Evolutionary conservation across 2,113 vertebrate species (phyloP).

Genomic region (Odontophorus gujanensis): DNA sequence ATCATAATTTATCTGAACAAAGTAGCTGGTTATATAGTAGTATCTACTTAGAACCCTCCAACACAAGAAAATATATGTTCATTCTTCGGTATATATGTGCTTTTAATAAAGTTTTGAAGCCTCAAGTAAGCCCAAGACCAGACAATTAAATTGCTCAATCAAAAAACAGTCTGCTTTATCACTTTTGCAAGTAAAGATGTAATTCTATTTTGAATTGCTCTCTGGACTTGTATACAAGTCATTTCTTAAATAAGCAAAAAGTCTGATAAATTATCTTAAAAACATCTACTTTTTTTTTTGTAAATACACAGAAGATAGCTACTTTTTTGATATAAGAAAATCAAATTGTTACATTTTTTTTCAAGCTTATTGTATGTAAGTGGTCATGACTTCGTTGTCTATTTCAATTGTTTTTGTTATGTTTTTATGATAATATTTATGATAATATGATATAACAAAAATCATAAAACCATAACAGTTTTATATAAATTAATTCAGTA

Average conservation of each 20-base stretch:
- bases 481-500: neutral
- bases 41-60: neutral
- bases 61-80: neutral
- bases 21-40: neutral
- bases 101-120: neutral
- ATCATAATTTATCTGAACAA: constrained; percentile 23
- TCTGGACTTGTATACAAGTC: neutral
- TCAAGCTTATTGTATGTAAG: neutral
- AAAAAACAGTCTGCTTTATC: neutral
- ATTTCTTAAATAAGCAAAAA: neutral
- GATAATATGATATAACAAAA: no score
- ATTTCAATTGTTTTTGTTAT: no score
- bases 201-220: neutral
- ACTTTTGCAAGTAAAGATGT: neutral
- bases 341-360: neutral
- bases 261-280: neutral
- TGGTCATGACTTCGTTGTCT: neutral
- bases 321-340: neutral
- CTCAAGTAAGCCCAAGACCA: neutral
- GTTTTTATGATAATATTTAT: no score
- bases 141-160: neutral
- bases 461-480: no score
- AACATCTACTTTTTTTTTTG: neutral
- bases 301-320: neutral
- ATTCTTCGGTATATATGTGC: neutral